Evolutionary conservation across 2,113 vertebrate species (phyloP), one percentile per base, ranked within the genome.

Genomic region (Suricata suricatta): DNA sequence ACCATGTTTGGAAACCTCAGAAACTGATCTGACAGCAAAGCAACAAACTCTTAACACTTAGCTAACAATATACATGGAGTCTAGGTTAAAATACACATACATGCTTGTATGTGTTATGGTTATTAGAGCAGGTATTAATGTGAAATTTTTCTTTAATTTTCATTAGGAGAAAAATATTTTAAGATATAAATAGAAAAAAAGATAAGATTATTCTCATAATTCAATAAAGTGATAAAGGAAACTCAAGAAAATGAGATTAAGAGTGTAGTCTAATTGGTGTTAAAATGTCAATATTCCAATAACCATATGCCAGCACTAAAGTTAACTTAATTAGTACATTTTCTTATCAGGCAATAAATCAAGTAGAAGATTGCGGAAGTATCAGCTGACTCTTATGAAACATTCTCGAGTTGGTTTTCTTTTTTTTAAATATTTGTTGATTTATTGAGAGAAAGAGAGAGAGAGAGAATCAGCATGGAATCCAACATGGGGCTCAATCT

Each of bases 261-360:
- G 72, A 95, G 95, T 88, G 38, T 69, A 93, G 88, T 92, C 79
- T 98, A 98, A 98, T 96, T 97, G 88, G 92, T 98, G 93, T 97
- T 98, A 97, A 98, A 98, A 98, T 97, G 77, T 98, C 98, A 98
- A 97, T 98, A 98, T 97, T 95, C 90, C 96, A 96, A 97, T 98
- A 98, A 97, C 93, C 52, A 16, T 90, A 98, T 50, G 86, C 96
- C 89, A 95, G 77, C 57, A 98, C 95, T 96, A 95, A 96, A 98
- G 98, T 97, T 96, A 89, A 98, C 90, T 98, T 98, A 98, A 98
- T 98, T 98, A 98, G 90, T 82, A 94, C 72, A 93, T 93, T 95
- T 97, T 96, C 97, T 98, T 95, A 98, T 90, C 76, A 97, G 95
- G 97, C 88, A 98, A 97, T 98, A 98, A 98, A 97, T 99, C 95